A percentile compares a stretch with the other conserved stretches of the same genome.
Evolutionary conservation across 2,888 invertebrate genomes (phyloP).

Genomic region (Gortyna flavago): DNA sequence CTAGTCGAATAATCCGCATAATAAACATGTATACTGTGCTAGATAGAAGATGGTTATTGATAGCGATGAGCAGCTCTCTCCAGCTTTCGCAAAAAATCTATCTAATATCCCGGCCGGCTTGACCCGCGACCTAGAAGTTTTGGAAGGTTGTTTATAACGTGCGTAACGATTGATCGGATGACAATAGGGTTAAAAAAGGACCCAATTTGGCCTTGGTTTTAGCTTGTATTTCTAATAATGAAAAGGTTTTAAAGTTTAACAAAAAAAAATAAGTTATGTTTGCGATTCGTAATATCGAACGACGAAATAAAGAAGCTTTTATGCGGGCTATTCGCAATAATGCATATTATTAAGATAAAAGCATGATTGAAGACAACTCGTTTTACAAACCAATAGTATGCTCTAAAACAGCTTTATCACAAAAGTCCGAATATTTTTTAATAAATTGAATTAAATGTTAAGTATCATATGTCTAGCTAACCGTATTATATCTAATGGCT

Average conservation of each 20-base stretch:
- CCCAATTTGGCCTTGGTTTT: no score
- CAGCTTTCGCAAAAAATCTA: constrained; percentile 64
- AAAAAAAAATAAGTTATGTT: background rate
- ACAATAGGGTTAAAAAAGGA: no score
- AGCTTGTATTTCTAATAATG: background rate
- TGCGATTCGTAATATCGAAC: background rate
- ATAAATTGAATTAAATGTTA: constrained; percentile 69
- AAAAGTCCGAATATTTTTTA: constrained; percentile 45
- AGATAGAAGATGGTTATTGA: constrained; percentile 46
- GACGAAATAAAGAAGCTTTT: background rate
- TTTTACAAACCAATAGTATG: constrained; percentile 19
- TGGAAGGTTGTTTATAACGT: constrained; percentile 20
- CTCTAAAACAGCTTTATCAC: constrained; percentile 40
- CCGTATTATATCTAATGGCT: constrained; percentile 64
- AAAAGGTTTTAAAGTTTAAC: background rate
- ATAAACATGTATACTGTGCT: constrained; percentile 14
- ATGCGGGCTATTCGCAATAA: background rate
- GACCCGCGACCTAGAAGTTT: constrained; percentile 50
- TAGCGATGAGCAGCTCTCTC: constrained; percentile 56
- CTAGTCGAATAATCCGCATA: constrained; percentile 11
- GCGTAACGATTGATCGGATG: constrained; percentile 50
- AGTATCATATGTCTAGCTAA: constrained; percentile 56
- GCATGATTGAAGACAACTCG: background rate
- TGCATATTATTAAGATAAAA: background rate
- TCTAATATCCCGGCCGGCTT: constrained; percentile 51